These are phyloP conservation scores for Nomada ruficornis DNA, from an alignment of 2,888 invertebrate species.

Conservation along the genomic window DNA sequence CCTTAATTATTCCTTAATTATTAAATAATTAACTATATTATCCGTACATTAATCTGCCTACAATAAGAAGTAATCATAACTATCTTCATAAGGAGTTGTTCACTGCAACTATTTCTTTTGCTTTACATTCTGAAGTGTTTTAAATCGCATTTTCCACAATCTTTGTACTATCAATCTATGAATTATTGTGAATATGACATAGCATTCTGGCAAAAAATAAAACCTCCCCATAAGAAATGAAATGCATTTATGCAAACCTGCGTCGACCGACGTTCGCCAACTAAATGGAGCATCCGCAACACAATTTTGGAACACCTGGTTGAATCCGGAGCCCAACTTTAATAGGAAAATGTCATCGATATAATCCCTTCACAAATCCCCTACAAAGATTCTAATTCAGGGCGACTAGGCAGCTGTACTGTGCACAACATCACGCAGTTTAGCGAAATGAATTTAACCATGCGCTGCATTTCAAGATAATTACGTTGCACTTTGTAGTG, in stretches of 20 bases:
- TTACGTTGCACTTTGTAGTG: constrained; percentile 55
- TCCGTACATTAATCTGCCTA: too few relatives aligned
- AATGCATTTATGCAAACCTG: neutral
- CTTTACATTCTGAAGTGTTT: too few relatives aligned
- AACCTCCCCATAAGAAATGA: neutral
- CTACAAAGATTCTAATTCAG: constrained; percentile 31
- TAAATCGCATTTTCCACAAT: too few relatives aligned
- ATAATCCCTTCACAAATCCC: constrained; percentile 26
- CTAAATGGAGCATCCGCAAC: neutral
- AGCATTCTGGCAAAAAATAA: too few relatives aligned
- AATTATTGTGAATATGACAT: too few relatives aligned
- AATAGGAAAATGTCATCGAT: constrained; percentile 13
- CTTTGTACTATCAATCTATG: too few relatives aligned
- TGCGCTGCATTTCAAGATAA: constrained; percentile 46
- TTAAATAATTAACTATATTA: too few relatives aligned
- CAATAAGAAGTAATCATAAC: too few relatives aligned
- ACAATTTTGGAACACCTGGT: neutral
- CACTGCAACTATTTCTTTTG: too few relatives aligned
- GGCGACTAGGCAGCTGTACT: constrained; percentile 1
- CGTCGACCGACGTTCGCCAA: too few relatives aligned
- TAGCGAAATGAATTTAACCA: constrained; percentile 40
- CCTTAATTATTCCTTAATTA: too few relatives aligned
- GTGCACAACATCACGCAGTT: constrained; percentile 27
- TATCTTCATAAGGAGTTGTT: too few relatives aligned
- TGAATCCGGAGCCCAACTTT: neutral